Conservation (phyloP, 1,140 invertebrate genomes). For the Hyles vespertilio region DNA sequence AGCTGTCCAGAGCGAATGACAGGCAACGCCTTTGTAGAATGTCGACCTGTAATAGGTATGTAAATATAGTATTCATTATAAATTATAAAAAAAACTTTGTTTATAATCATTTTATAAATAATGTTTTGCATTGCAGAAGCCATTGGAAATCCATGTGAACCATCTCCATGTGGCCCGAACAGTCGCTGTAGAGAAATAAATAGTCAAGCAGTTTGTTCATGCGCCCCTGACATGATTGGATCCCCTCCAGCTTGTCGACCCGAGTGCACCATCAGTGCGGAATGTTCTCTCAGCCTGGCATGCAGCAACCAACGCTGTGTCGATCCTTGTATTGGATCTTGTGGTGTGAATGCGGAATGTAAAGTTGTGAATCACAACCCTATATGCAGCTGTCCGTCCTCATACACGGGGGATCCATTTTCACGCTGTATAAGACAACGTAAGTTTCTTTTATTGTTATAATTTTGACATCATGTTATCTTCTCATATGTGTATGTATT, state of each 20-base stretch:
- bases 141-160: slow-evolving; percentile 75
- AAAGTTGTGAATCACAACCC: slow-evolving; percentile 82
- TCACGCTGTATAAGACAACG: slow-evolving; percentile 77
- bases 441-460: slow-evolving; percentile 40
- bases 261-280: slow-evolving; percentile 77
- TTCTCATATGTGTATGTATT: not conserved
- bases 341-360: slow-evolving; percentile 79
- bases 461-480: not conserved
- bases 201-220: slow-evolving; percentile 79
- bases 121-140: slow-evolving; percentile 41
- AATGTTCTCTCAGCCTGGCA: slow-evolving; percentile 76
- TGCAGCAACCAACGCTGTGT: slow-evolving; percentile 79
- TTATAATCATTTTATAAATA: no score
- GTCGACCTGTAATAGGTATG: slow-evolving; percentile 77
- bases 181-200: slow-evolving; percentile 79
- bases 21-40: slow-evolving; percentile 83
- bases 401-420: slow-evolving; percentile 80
- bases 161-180: slow-evolving; percentile 80
- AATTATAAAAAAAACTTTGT: not conserved
- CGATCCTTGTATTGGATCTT: slow-evolving; percentile 80
- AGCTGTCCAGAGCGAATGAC: slow-evolving; percentile 81
- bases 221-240: slow-evolving; percentile 79
- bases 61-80: slow-evolving; percentile 4
- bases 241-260: slow-evolving; percentile 78
- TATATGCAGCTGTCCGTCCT: slow-evolving; percentile 78